Conservation (phyloP, 2,888 invertebrate species). For the Tachina fera region DNA sequence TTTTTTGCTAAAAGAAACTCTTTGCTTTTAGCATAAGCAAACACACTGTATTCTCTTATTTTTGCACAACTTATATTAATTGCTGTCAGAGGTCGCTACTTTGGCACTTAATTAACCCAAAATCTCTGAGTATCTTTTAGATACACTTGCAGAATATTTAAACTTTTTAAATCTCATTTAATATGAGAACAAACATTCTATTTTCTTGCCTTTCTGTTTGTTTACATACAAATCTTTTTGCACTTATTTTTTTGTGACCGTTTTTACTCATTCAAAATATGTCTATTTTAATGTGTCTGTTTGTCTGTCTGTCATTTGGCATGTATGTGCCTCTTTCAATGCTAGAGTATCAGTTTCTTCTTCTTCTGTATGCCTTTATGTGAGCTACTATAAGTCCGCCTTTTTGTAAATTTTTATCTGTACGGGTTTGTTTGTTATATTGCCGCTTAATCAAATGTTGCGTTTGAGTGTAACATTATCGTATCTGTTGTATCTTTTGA, state of each 20-base stretch:
- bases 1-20: conserved; percentile 15
- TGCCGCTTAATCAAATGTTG: conserved; percentile 63
- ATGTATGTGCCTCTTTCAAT: conserved; percentile 1
- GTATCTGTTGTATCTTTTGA: conserved; percentile 56
- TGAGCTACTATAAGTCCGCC: conserved; percentile 32
- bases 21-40: conserved; percentile 12
- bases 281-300: conserved; percentile 26
- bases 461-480: conserved; percentile 59
- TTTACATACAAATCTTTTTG: conserved; percentile 52
- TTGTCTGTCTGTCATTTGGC: conserved; percentile 3
- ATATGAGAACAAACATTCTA: not conserved
- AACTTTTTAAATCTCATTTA: conserved; percentile 1
- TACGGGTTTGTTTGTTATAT: conserved; percentile 38
- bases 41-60: conserved; percentile 42
- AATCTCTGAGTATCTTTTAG: conserved; percentile 33
- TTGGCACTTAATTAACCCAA: not conserved
- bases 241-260: conserved; percentile 15
- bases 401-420: not conserved
- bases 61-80: not conserved
- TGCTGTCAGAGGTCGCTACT: conserved; percentile 26
- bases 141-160: conserved; percentile 7
- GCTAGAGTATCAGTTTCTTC: conserved; percentile 5
- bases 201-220: conserved; percentile 36
- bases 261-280: conserved; percentile 27
- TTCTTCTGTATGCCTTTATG: conserved; percentile 15